Evolutionary conservation across 2,797 vertebrate genomes (phyloP).

Genomic region (Heteromormyrus szaboi): DNA sequence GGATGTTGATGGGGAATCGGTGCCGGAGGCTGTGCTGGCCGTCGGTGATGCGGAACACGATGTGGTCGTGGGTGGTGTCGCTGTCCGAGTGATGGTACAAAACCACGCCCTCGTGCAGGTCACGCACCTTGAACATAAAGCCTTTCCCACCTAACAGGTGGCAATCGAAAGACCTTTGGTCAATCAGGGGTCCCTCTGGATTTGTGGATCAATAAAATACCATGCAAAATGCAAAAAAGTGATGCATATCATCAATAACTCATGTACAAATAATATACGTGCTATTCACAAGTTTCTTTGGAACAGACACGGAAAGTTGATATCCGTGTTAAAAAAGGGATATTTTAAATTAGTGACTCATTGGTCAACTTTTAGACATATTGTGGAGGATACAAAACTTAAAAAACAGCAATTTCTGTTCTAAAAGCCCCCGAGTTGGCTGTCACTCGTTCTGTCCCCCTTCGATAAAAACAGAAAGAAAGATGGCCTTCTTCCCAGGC

Average conservation of each 20-base stretch:
- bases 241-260: background rate
- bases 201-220: background rate
- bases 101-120: slow-evolving; percentile 54
- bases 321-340: slow-evolving; percentile 5
- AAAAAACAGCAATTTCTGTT: slow-evolving; percentile 54
- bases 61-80: slow-evolving; percentile 58
- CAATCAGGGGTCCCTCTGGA: background rate
- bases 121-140: slow-evolving; percentile 65
- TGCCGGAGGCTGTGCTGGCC: slow-evolving; percentile 61
- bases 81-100: slow-evolving; percentile 66
- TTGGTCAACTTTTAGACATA: slow-evolving; percentile 3
- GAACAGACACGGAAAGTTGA: background rate
- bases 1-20: slow-evolving; percentile 57
- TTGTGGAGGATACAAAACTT: slow-evolving; percentile 35
- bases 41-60: slow-evolving; percentile 64
- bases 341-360: slow-evolving; percentile 31
- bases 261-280: background rate
- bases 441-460: slow-evolving; percentile 25
- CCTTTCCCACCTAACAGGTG: slow-evolving; percentile 62
- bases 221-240: background rate
- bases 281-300: background rate
- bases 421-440: slow-evolving; percentile 46
- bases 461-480: slow-evolving; percentile 42
- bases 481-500: slow-evolving; percentile 57
- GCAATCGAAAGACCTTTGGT: background rate